Base-by-base conservation (phyloP, 2,113 vertebrate species). In the Acrocephalus kingi region DNA sequence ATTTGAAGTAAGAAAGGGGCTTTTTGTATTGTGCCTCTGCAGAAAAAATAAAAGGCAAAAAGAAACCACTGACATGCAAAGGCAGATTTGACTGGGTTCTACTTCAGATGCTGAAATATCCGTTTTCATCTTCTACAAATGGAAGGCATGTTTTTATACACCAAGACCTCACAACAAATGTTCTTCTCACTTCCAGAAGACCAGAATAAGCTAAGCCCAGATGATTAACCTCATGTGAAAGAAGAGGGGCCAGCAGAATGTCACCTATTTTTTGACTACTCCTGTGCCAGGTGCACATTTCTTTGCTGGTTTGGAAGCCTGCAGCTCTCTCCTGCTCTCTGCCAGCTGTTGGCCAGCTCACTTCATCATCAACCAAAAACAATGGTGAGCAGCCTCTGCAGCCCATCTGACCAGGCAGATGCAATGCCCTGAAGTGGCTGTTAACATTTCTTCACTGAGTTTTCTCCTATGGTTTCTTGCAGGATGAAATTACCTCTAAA, bases 261-360 rank as follows among this genome's bases (percentile, higher is more conserved):
- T 95, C 97, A 52, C 97, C 90, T 49, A 76, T 97, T 39, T 90
- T 97, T 46, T 77, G 91, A 64, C 97, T 96, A n/a, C 86, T 73
- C 69, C 96, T 97, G 76, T 97, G 96, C 15, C 97, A 96, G 17
- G 6, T n/a, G 4, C 93, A 96, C 30, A 9, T 98, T 72, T 97
- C 97, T 17, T 96, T 68, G 88, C 96, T 3, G 78, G 94, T n/a
- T 97, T 98, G 25, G 97, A 97, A 66, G 97, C 96, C 54, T 27
- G 96, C 96, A 56, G 98, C 97, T 25, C 91, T 97, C 97, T 95
- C 97, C 97, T 81, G 98, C 97, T 89, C 97, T 97, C 98, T 75
- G 97, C 95, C 19, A 98, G 97, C 27, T 97, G 96, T 13, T 41
- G 98, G 67, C 97, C 98, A 90, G 96, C 97, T 61, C 98, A 96